Base-by-base conservation (phyloP, 1,140 invertebrate species). In the Heliconius hermathena region DNA sequence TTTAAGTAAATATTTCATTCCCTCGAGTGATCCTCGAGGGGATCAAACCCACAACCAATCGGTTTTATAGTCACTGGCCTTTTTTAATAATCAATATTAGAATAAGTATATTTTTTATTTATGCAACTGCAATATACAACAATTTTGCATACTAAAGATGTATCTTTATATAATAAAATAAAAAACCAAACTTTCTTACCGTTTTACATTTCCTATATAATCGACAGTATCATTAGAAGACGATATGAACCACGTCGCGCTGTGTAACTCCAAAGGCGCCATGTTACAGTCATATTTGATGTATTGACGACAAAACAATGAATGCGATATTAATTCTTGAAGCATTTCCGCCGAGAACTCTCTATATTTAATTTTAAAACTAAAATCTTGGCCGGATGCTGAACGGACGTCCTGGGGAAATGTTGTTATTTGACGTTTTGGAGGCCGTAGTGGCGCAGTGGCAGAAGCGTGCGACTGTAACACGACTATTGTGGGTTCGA, bases 201-300 rank as follows among this genome's bases (percentile, higher is more conserved):
- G 96, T 94, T 97, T 98, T 13, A 97, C 97, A 88, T 97, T 97
- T 52, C 98, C 98, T 74, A 98, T 96, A 85, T 97, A 98, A 91
- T 98, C 97, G 3, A 98, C 97, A 70, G 97, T 97, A 49, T 96
- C 92, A 94, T 97, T 96, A 41, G 96, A 97, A 4, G 97, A 98
- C 57, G 97, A 97, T 78, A 97, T 96, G 88, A 99, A 98, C 98
- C 98, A 99, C 0, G 98, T 98, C 18, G 97, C 97, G 57, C 97
- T 97, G 85, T 98, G 97, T 26, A 99, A 93, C 80, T 98, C 97
- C 73, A 99, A 92, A 20, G 97, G 98, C 11, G 98, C 97, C 93
- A 97, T 97, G 85, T 97, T 97, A 86, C 98, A 99, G 82, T 98
- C 97, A 87, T 99, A 99, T 87, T 98, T 98, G 36, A 99, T 97